phyloP scores from a whole-genome alignment of 2,797 vertebrate genomes.

The Paguma larvata region DNA sequence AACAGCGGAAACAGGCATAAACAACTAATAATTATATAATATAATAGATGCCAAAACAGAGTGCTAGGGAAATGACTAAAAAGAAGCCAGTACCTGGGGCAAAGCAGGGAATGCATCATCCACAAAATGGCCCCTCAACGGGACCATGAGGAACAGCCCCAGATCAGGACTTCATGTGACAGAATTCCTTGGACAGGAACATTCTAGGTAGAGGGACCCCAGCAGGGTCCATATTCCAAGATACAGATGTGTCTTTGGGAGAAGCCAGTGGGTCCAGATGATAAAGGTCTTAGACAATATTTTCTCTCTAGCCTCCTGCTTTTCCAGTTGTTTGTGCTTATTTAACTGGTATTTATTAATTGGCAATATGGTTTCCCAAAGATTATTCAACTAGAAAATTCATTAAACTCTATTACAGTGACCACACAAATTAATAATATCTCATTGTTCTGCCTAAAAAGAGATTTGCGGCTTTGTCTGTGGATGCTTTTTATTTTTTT shows the following conservation, averaged over 20 bases:
- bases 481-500: background rate
- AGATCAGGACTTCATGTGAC: too few species aligned
- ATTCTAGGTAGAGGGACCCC: background rate
- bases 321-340: constrained; percentile 59
- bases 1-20: background rate
- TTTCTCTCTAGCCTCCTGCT: background rate
- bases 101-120: background rate
- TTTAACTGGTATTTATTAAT: constrained; percentile 74
- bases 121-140: background rate
- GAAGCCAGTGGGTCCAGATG: background rate
- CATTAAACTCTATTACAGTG: constrained; percentile 68
- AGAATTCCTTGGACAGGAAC: background rate
- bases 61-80: background rate
- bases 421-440: constrained; percentile 74
- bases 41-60: background rate
- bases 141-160: background rate
- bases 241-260: background rate
- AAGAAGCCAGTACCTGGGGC: background rate
- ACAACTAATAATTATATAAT: background rate
- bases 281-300: background rate
- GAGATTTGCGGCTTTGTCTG: background rate
- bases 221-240: background rate
- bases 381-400: constrained; percentile 72
- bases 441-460: constrained; percentile 22
- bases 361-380: constrained; percentile 69